Evolutionary conservation across 2,113 vertebrate genomes (phyloP).

Genomic region (Phyllostomus hastatus): DNA sequence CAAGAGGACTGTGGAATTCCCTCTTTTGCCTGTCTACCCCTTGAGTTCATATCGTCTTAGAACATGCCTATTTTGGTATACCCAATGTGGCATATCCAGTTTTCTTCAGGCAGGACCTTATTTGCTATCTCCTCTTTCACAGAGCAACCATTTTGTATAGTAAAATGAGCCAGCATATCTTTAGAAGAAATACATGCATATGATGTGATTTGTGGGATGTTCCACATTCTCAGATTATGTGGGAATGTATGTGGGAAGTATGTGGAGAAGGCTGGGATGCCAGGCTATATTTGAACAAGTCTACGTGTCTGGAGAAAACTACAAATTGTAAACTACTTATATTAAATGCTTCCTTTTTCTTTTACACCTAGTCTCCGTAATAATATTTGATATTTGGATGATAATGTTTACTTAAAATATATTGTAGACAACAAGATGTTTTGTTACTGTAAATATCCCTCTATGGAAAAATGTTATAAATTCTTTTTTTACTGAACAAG

Average conservation of each 20-base stretch:
- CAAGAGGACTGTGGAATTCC: neutral
- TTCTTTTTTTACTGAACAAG: neutral
- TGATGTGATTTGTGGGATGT: neutral
- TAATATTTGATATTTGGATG: slow-evolving; percentile 17
- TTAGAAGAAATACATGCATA: neutral
- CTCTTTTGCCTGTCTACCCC: neutral
- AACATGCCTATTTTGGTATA: neutral
- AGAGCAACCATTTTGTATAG: neutral
- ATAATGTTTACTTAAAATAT: slow-evolving; percentile 31
- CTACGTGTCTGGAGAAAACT: neutral
- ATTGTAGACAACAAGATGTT: neutral
- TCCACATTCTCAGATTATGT: too few relatives aligned
- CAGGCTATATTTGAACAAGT: slow-evolving; percentile 4
- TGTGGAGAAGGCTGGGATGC: neutral
- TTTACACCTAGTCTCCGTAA: neutral
- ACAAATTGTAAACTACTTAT: neutral
- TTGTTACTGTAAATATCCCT: neutral
- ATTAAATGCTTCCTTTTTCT: neutral
- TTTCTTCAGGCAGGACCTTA: neutral
- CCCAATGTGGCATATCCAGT: neutral
- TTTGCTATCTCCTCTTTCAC: neutral
- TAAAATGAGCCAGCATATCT: neutral
- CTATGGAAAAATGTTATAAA: neutral
- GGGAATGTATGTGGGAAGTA: neutral
- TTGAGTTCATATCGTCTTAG: neutral